These are phyloP conservation scores for Hyperopisus bebe DNA, from an alignment of 2,113 vertebrate genomes.

Conservation along the genomic window DNA sequence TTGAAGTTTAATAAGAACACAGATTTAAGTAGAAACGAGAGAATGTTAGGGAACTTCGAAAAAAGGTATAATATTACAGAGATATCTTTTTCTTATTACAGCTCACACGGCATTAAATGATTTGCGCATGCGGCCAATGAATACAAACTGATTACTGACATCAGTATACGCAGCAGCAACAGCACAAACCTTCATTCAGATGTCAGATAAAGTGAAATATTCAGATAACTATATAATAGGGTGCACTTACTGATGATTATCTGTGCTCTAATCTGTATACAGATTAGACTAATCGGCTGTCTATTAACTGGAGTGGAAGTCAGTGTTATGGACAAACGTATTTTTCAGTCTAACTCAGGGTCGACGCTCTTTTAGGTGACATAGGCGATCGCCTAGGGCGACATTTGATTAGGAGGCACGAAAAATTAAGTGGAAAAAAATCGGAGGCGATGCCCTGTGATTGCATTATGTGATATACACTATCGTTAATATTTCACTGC, in stretches of 20 bases:
- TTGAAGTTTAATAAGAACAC: background rate
- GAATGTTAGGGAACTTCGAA: background rate
- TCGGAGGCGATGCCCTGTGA: no score
- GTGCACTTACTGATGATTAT: background rate
- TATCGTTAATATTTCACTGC: background rate
- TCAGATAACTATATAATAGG: background rate
- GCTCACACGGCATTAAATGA: background rate
- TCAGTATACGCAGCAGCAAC: background rate
- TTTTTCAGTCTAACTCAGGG: no score
- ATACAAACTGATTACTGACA: background rate
- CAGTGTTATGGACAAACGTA: background rate
- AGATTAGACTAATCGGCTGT: no score
- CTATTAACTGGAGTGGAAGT: background rate
- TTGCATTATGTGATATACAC: background rate
- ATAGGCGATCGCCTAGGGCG: background rate
- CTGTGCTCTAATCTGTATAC: background rate
- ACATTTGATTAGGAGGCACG: background rate
- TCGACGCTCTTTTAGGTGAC: background rate
- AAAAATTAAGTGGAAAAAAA: background rate
- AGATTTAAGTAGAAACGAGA: background rate
- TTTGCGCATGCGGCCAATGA: background rate
- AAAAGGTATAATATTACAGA: background rate
- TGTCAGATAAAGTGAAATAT: background rate
- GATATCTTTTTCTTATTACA: background rate
- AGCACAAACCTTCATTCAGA: background rate